Evolutionary conservation across 2,113 vertebrate species (phyloP), one percentile per base, ranked within the genome.

Genomic region (Scytalopus superciliaris): DNA sequence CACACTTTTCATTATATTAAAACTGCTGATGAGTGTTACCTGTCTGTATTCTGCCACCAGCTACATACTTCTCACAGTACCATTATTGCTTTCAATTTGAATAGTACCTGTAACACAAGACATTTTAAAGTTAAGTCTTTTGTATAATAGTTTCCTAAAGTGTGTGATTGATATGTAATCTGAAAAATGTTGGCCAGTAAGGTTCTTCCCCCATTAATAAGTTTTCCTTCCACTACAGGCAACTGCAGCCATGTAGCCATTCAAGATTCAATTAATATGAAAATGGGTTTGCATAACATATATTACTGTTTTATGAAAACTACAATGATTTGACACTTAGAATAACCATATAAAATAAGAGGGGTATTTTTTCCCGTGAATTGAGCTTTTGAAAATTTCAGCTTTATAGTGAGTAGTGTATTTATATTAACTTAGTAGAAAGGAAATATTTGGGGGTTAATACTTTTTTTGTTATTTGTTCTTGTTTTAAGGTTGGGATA

Each of bases 401-500:
- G 7, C 21, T 57, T 78, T 52, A 28, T 53, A 11, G 12, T 9
- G 19, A 76, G 8, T 73, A 44, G 6, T 0, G 0, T 22, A 3
- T 56, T 60, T 45, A 19, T 45, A 66, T 49, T 50, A 69, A 49
- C n/a, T 80, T 49, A 30, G 25, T 33, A 53, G 13, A 68, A 72
- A 24, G 40, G 23, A 75, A 64, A n/a, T 52, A n/a, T 40, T 79
- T 80, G 9, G 13, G 10, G 0, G 1, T 57, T 95, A 28, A 45
- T 79, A 74, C 0, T 80, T 55, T 57, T 22, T 21, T 62, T 63
- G 3, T 49, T 55, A 6, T 55, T 28, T 37, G 0, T 19, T 9
- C 75, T 66, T 64, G 45, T 88, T 94, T 96, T 23, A 76, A 99
- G 99, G 98, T 99, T 89, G 99, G 99, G 31, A 99, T 99, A 96